phyloP scores from a whole-genome alignment of 1,140 invertebrate species.

The Bombus vancouverensis region DNA sequence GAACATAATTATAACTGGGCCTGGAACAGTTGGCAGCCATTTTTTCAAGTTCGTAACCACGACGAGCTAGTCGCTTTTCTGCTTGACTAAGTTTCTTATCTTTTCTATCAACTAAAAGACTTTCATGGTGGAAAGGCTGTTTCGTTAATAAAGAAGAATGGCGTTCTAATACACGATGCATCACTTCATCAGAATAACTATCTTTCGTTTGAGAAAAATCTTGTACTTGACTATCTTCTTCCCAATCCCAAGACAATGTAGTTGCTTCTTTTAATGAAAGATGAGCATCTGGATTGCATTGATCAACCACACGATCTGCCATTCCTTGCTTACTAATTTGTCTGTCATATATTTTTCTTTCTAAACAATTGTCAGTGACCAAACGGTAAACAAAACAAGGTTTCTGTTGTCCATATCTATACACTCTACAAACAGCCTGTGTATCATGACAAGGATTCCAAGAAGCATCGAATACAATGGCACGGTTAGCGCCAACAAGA shows the following conservation, averaged over 20 bases:
- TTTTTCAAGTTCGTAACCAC: constrained; percentile 97
- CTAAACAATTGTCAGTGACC: constrained; percentile 97
- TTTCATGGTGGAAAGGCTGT: constrained; percentile 98
- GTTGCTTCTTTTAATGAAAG: constrained; percentile 97
- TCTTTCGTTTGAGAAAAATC: constrained; percentile 88
- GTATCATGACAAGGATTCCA: constrained; percentile 99
- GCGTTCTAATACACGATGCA: constrained; percentile 88
- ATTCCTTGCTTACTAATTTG: constrained; percentile 99
- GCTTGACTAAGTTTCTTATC: constrained; percentile 97
- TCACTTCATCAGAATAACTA: constrained; percentile 91
- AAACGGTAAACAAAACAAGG: constrained; percentile 97
- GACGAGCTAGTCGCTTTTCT: constrained; percentile 96
- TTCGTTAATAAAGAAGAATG: constrained; percentile 90
- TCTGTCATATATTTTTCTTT: constrained; percentile 98
- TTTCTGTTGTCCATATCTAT: constrained; percentile 97
- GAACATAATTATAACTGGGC: constrained; percentile 81
- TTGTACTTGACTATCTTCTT: constrained; percentile 89
- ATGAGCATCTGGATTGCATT: constrained; percentile 98
- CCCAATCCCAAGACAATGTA: constrained; percentile 95
- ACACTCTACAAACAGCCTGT: constrained; percentile 98
- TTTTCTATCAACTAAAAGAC: constrained; percentile 96
- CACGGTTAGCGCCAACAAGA: constrained; percentile 97
- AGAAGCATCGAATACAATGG: constrained; percentile 98
- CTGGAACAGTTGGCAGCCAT: constrained; percentile 87
- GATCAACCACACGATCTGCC: constrained; percentile 98